These are phyloP conservation scores for Platycercus adscitus DNA, from an alignment of 2,113 vertebrate species.

Conservation along the genomic window DNA sequence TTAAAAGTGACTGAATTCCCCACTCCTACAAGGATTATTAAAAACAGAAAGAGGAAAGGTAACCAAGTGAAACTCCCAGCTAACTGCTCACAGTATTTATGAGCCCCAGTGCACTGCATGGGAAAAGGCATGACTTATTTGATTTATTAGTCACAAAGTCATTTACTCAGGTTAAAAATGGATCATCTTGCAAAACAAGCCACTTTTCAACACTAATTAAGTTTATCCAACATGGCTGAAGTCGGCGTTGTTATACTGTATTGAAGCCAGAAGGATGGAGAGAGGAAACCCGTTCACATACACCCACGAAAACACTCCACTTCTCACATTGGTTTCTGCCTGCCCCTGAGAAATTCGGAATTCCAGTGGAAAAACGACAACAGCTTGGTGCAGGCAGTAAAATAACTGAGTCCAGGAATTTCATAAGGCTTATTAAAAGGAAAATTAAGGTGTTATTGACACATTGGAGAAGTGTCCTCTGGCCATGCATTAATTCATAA, in stretches of 20 bases:
- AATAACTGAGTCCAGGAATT: not conserved
- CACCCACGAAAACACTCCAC: not conserved
- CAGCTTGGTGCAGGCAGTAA: not conserved
- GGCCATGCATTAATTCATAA: not conserved
- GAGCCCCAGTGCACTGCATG: not conserved
- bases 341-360: not conserved
- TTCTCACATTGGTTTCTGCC: not conserved
- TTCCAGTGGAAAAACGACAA: not conserved
- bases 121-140: slow-evolving; percentile 61
- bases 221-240: not conserved
- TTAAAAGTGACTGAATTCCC: slow-evolving; percentile 58
- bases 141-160: slow-evolving; percentile 71
- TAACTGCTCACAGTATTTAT: slow-evolving; percentile 58
- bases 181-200: slow-evolving; percentile 69
- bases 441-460: not conserved
- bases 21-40: slow-evolving; percentile 50
- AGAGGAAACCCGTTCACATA: not conserved
- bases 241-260: not conserved
- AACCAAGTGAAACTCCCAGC: slow-evolving; percentile 71
- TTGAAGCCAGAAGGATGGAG: not conserved
- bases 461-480: not conserved
- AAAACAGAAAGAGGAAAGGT: slow-evolving; percentile 70
- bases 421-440: not conserved
- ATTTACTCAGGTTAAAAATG: slow-evolving; percentile 65
- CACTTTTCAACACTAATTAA: slow-evolving; percentile 61